phyloP scores from a whole-genome alignment of 1,140 invertebrate genomes.

The Caerostris darwini region DNA sequence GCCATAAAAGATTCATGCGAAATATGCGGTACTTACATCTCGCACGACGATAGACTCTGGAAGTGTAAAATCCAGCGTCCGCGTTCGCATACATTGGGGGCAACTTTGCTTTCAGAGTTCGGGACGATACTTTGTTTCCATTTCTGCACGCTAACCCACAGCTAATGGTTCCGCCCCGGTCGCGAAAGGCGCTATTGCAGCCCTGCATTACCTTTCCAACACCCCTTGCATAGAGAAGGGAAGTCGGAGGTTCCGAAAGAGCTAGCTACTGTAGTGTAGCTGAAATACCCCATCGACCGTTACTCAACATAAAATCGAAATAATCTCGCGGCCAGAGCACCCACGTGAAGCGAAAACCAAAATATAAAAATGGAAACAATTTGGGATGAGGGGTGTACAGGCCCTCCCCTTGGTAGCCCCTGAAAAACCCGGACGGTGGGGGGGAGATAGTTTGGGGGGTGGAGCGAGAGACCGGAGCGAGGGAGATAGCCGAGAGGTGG shows the following conservation, averaged over 20 bases:
- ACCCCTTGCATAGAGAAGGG: background rate
- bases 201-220: constrained; percentile 17
- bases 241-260: constrained; percentile 21
- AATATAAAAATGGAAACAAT: constrained; percentile 11
- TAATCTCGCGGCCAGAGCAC: constrained; percentile 29
- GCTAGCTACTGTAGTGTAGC: background rate
- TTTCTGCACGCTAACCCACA: background rate
- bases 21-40: background rate
- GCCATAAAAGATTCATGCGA: background rate
- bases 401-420: no score
- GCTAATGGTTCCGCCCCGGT: constrained; percentile 33
- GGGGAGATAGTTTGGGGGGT: background rate
- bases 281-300: constrained; percentile 4
- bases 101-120: background rate
- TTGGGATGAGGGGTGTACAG: no score
- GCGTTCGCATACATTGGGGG: background rate
- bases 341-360: constrained; percentile 2
- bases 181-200: constrained; percentile 15
- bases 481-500: no score
- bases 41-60: background rate
- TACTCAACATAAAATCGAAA: constrained; percentile 40
- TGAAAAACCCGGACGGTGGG: background rate
- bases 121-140: background rate
- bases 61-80: background rate
- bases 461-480: background rate